phyloP scores from a whole-genome alignment of 2,113 vertebrate species.

The Siniperca chuatsi region DNA sequence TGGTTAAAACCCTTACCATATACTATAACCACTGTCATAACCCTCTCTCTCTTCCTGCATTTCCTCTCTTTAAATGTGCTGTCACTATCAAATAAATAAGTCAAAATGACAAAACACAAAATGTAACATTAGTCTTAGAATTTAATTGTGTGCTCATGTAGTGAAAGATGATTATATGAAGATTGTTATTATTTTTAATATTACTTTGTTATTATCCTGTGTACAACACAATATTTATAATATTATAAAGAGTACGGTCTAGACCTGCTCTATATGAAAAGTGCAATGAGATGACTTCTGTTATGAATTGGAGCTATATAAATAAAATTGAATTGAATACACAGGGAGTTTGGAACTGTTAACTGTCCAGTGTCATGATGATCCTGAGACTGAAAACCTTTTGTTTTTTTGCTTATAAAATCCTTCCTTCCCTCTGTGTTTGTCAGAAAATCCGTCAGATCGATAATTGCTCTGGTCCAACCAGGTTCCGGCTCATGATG shows the following conservation, averaged over 20 bases:
- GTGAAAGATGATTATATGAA: background rate
- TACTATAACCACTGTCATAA: too few species aligned
- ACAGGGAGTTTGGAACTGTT: background rate
- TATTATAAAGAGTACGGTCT: too few species aligned
- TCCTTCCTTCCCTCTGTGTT: background rate
- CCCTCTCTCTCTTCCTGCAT: too few species aligned
- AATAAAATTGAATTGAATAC: too few species aligned
- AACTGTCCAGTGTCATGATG: background rate
- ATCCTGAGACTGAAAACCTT: too few species aligned
- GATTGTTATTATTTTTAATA: background rate
- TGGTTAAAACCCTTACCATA: too few species aligned
- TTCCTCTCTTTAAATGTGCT: too few species aligned
- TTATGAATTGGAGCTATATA: too few species aligned
- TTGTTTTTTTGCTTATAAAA: background rate
- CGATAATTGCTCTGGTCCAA: conserved; percentile 71
- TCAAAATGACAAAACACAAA: background rate
- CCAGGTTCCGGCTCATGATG: conserved; percentile 88
- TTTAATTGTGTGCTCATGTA: background rate
- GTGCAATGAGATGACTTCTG: too few species aligned
- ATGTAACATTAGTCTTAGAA: background rate
- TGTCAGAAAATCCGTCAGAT: conserved; percentile 85
- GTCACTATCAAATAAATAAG: background rate
- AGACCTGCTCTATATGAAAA: too few species aligned
- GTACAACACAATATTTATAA: too few species aligned
- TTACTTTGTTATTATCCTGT: background rate